These are phyloP conservation scores for Anarrhichthys ocellatus DNA, from an alignment of 2,113 vertebrate species.

Conservation along the genomic window DNA sequence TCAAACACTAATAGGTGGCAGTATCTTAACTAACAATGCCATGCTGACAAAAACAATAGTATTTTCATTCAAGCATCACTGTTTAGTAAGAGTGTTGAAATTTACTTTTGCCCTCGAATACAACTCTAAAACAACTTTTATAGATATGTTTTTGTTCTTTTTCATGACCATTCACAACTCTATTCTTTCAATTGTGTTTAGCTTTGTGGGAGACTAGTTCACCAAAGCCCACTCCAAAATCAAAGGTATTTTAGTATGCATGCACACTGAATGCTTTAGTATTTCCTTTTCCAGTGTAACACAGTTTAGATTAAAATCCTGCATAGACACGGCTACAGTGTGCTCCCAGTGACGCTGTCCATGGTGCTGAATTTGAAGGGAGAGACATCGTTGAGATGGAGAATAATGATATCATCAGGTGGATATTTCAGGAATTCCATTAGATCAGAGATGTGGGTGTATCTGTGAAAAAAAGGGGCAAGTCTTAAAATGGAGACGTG, in stretches of 20 bases:
- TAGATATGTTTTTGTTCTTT: neutral
- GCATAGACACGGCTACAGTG: neutral
- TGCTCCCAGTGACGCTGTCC: neutral
- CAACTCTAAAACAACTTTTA: neutral
- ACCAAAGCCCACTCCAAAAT: neutral
- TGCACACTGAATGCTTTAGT: neutral
- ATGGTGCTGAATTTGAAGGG: conserved; percentile 2
- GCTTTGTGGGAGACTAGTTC: neutral
- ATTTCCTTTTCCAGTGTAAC: neutral
- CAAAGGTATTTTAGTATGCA: neutral
- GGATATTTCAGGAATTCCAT: neutral
- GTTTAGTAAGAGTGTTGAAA: neutral
- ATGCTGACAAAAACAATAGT: neutral
- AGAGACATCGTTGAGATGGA: neutral
- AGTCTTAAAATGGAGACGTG: neutral
- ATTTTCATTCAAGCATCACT: neutral
- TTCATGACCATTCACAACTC: neutral
- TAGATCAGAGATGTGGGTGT: neutral
- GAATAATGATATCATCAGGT: neutral
- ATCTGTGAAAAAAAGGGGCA: neutral
- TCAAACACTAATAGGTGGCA: neutral
- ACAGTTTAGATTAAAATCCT: neutral
- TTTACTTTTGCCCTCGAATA: neutral
- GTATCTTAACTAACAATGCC: neutral
- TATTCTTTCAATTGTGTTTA: neutral